Evolutionary conservation across 1,140 invertebrate genomes (phyloP).

Genomic region (Oedothorax gibbosus): DNA sequence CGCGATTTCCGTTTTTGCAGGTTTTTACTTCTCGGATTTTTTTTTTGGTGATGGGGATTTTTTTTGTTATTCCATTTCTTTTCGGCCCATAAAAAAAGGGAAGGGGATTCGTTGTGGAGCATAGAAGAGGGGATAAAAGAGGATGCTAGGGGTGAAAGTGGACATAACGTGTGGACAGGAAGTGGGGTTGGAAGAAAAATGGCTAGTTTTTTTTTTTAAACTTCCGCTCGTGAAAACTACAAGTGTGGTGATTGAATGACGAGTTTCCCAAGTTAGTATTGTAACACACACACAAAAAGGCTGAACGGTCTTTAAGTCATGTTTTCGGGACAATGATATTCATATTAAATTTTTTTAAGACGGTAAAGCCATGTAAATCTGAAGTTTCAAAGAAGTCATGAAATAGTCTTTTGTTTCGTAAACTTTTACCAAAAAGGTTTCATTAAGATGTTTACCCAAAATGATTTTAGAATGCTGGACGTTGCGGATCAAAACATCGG

Average conservation of each 20-base stretch:
- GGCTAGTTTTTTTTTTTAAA: conserved; percentile 3
- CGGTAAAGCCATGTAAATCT: no score
- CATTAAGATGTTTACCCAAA: no score
- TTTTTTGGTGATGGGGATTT: background rate
- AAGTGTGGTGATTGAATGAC: background rate
- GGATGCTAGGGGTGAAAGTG: background rate
- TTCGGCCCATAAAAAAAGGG: conserved; percentile 12
- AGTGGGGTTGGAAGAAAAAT: background rate
- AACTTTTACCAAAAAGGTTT: no score
- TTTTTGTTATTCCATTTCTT: conserved; percentile 7
- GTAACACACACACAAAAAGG: background rate
- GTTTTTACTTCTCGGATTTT: conserved; percentile 4
- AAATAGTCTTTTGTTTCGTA: no score
- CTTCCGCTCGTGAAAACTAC: background rate
- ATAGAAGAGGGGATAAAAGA: background rate
- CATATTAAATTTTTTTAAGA: no score
- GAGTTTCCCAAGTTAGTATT: background rate
- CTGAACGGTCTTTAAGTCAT: no score
- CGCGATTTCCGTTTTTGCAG: conserved; percentile 3
- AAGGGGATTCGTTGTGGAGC: background rate
- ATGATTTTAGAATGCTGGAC: no score
- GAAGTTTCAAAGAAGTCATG: no score
- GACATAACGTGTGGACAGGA: conserved; percentile 9
- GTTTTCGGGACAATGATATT: no score
- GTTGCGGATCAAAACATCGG: no score